Evolutionary conservation across 2,113 vertebrate species (phyloP), one percentile per base, ranked within the genome.

Genomic region (Scartelaos histophorus): DNA sequence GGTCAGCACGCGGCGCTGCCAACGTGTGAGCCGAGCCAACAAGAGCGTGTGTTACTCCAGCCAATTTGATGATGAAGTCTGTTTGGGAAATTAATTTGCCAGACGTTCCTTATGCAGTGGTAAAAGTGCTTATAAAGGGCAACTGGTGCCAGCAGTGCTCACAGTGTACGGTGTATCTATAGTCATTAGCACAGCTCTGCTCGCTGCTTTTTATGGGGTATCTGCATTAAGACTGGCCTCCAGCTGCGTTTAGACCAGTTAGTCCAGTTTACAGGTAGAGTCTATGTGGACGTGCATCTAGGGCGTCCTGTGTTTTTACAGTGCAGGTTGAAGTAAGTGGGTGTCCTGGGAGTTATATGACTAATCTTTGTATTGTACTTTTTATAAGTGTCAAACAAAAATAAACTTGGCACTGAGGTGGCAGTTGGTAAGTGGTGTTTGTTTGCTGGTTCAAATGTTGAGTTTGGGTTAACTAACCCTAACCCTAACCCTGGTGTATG

Each of bases 61-160:
- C 70, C 78, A 84, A 81, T 82, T 71, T 83, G 71, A 78, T 88
- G 78, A 92, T 77, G 82, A 77, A 85, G 75, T 70, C 78, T 80
- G 73, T 87, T 82, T 76, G 71, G 68, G 54, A 72, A 70, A 90
- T 90, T 85, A 68, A 85, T 89, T 87, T 66, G 67, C 62, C 45
- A 71, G 71, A 72, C 74, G 61, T 82, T 85, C 13, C 69, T 88
- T 81, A 87, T 70, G 76, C 68, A 70, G 80, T 35, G 24, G 69
- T 74, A 49, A 80, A 89, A 85, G 68, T 86, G 87, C 82, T 86
- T 70, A 85, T 79, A 56, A 78, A 56, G 54, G 22, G 46, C 67
- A 62, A 53, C 71, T 67, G 77, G 80, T 85, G 81, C 71, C 69
- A 75, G 68, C 57, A 67, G 65, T 78, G 56, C 69, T 43, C 64